These are phyloP conservation scores for Eolophus roseicapilla DNA, from an alignment of 2,113 vertebrate genomes.

Conservation along the genomic window DNA sequence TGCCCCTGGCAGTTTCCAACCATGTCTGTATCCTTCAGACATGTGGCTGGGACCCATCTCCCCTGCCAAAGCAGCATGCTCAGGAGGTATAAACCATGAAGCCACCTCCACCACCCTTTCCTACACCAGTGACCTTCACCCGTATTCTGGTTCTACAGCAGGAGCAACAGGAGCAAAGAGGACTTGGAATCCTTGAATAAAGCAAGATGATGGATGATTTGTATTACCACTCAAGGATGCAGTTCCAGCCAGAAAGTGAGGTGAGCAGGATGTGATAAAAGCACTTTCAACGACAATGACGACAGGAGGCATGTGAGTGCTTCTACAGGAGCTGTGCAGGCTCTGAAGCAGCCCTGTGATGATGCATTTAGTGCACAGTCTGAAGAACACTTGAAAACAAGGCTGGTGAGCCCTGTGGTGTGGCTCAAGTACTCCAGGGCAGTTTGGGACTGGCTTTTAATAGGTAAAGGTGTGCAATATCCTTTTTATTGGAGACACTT, in stretches of 20 bases:
- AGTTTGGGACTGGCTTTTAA: background rate
- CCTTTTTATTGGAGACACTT: background rate
- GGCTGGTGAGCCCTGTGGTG: background rate
- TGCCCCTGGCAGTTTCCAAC: background rate
- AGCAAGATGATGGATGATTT: background rate
- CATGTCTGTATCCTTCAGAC: background rate
- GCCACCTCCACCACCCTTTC: background rate
- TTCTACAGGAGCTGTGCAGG: background rate
- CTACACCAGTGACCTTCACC: background rate
- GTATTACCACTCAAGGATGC: fast-evolving
- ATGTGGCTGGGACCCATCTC: fast-evolving
- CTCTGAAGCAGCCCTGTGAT: background rate
- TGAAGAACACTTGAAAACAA: background rate
- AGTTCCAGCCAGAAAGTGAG: background rate
- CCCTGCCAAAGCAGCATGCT: background rate
- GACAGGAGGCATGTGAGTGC: background rate
- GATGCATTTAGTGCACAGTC: background rate
- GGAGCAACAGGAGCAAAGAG: fast-evolving
- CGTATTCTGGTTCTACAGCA: background rate
- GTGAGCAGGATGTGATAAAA: background rate
- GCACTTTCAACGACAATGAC: background rate
- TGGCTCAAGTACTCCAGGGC: background rate
- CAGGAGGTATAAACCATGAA: background rate
- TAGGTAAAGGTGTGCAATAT: background rate
- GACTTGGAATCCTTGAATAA: fast-evolving